Conservation (phyloP, 2,888 invertebrate species). For the Caenorhabditis macrosperma region DNA sequence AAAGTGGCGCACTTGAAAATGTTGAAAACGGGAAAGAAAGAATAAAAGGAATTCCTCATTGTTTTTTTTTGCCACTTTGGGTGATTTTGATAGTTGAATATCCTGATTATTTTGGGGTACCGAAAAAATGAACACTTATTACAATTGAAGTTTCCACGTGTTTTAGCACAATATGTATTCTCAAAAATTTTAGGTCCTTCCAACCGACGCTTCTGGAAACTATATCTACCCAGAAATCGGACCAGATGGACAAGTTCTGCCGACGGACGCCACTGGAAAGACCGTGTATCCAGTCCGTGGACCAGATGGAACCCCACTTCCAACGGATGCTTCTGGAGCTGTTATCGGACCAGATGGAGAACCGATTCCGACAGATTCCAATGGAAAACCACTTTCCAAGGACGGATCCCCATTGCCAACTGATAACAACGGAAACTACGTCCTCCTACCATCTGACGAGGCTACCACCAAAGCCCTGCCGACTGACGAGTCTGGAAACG, state of each 20-base stretch:
- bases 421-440: slow-evolving; percentile 44
- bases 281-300: slow-evolving; percentile 41
- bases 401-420: slow-evolving; percentile 62
- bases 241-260: slow-evolving; percentile 62
- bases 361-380: slow-evolving; percentile 46
- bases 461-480: slow-evolving; percentile 32
- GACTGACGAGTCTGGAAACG: slow-evolving; percentile 50
- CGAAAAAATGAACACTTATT: no score
- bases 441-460: slow-evolving; percentile 34
- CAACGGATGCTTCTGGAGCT: slow-evolving; percentile 65
- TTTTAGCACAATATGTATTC: slow-evolving; percentile 3
- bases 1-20: no score
- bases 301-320: slow-evolving; percentile 43
- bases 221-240: slow-evolving; percentile 56
- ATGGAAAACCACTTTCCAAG: slow-evolving; percentile 44
- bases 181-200: slow-evolving; percentile 1
- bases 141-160: neutral
- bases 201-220: slow-evolving; percentile 58
- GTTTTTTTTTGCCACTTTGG: no score
- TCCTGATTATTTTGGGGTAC: no score
- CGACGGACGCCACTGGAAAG: slow-evolving; percentile 34
- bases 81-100: no score
- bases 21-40: no score
- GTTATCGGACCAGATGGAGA: slow-evolving; percentile 34
- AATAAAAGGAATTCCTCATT: no score